These are phyloP conservation scores for Arctocebus calabarensis DNA, from an alignment of 2,797 vertebrate genomes.

Conservation along the genomic window DNA sequence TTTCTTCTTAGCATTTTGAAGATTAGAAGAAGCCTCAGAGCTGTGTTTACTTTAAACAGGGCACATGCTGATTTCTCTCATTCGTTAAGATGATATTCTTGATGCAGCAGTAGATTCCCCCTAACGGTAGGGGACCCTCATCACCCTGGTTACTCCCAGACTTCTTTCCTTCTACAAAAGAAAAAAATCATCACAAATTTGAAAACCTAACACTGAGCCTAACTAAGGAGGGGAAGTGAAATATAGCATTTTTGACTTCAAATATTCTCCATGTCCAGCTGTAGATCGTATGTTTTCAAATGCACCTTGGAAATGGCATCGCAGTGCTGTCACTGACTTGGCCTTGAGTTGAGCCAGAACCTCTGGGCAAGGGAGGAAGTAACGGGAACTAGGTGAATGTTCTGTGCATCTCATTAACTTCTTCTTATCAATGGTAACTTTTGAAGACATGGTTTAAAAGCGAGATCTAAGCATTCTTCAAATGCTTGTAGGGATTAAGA, in stretches of 20 bases:
- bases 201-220: neutral
- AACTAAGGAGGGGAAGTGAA: neutral
- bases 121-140: neutral
- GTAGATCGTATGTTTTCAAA: neutral
- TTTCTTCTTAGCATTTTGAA: neutral
- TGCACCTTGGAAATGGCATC: neutral
- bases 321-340: accelerated
- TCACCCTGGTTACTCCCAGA: neutral
- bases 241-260: neutral
- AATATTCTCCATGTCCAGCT: neutral
- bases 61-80: neutral
- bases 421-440: neutral
- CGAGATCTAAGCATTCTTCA: neutral
- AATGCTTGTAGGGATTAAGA: neutral
- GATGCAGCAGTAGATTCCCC: accelerated
- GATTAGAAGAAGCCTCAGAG: neutral
- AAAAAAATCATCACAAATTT: neutral
- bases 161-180: neutral
- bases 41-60: neutral
- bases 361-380: neutral
- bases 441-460: neutral
- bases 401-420: neutral
- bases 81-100: neutral
- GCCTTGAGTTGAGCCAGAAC: neutral
- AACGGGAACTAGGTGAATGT: neutral